A percentile compares a stretch with the other conserved stretches of the same genome.
These are phyloP conservation scores for Theristus sp. DNA, from an alignment of 2,888 invertebrate species.

Conservation along the genomic window DNA sequence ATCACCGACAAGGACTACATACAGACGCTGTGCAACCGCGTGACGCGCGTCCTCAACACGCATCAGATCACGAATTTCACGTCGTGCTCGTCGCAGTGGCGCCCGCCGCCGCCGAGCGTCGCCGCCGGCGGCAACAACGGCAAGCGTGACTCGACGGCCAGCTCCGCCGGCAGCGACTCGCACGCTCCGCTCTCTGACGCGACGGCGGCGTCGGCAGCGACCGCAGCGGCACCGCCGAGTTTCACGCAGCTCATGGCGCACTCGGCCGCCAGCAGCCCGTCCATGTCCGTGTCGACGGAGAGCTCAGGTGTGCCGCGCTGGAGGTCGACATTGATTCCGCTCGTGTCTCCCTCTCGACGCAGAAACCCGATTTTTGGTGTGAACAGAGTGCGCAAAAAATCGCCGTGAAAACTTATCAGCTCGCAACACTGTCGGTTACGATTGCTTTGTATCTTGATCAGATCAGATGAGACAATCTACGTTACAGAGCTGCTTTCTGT, in stretches of 20 bases:
- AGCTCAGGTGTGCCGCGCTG: no score
- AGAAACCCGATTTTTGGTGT: background rate
- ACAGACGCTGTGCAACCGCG: background rate
- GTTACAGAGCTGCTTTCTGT: no score
- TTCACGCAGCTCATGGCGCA: background rate
- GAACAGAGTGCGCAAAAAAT: background rate
- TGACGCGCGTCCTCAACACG: background rate
- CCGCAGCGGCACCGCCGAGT: background rate
- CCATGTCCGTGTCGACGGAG: constrained; percentile 9
- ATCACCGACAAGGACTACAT: background rate
- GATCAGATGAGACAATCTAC: no score
- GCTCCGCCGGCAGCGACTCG: constrained; percentile 1
- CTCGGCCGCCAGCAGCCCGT: background rate
- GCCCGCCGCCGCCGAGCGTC: no score
- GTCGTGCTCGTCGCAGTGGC: no score
- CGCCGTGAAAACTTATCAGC: background rate
- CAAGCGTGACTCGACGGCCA: constrained; percentile 7
- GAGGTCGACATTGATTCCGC: no score
- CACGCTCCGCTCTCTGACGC: background rate
- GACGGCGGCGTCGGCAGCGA: no score
- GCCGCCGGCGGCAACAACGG: no score
- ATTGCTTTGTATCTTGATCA: no score
- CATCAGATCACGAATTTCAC: background rate
- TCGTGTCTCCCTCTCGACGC: no score
- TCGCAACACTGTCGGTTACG: background rate